Conservation (phyloP, 2,888 invertebrate genomes). For the Leucophenga maculata region DNA sequence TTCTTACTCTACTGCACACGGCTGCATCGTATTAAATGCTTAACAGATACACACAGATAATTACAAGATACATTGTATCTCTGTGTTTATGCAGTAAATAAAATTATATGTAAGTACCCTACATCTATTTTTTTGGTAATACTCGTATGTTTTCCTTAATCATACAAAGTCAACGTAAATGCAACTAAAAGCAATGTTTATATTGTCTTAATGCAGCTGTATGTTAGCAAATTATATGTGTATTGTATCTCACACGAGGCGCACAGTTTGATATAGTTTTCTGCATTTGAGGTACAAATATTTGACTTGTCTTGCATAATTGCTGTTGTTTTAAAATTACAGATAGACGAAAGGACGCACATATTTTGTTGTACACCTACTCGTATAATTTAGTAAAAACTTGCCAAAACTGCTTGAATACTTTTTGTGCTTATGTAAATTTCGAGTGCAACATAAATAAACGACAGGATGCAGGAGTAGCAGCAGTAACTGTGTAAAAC, state of each 20-base stretch:
- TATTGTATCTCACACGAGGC: no score
- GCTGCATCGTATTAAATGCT: conserved; percentile 3
- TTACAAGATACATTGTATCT: not conserved
- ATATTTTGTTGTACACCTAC: no score
- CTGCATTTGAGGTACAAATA: conserved; percentile 8
- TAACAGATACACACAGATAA: not conserved
- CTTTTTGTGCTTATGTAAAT: conserved; percentile 46
- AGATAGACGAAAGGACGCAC: no score
- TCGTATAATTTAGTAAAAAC: not conserved
- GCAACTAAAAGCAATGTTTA: no score
- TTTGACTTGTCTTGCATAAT: not conserved
- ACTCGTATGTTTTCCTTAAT: no score
- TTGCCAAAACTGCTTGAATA: conserved; percentile 32
- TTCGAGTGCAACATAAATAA: conserved; percentile 33
- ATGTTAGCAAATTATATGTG: no score
- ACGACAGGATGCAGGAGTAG: no score
- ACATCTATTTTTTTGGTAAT: not conserved
- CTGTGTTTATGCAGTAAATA: not conserved
- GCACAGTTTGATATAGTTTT: not conserved
- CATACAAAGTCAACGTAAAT: no score
- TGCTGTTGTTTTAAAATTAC: conserved; percentile 2
- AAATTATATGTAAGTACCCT: not conserved
- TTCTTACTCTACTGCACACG: conserved; percentile 30
- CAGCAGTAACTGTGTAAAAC: not conserved
- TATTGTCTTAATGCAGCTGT: no score